These are phyloP conservation scores for Sebastes cheni DNA, from an alignment of 2,797 vertebrate species.

Conservation along the genomic window DNA sequence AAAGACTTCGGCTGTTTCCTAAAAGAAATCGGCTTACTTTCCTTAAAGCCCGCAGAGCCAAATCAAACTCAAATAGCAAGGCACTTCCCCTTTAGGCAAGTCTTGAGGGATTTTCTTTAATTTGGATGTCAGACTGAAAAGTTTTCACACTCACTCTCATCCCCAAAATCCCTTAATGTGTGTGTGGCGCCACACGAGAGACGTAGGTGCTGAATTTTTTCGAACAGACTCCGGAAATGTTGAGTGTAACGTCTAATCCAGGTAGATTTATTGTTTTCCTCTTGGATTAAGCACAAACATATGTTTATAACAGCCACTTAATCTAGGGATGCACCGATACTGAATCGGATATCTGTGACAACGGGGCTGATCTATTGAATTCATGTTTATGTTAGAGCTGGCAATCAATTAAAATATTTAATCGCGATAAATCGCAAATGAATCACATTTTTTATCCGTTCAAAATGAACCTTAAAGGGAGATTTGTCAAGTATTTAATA, in stretches of 20 bases:
- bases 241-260: conserved; percentile 57
- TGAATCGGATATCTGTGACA: no score
- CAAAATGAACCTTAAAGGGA: no score
- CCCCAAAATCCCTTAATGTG: conserved; percentile 69
- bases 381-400: no score
- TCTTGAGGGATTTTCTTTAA: conserved; percentile 76
- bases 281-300: conserved; percentile 49
- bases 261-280: conserved; percentile 52
- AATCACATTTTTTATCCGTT: no score
- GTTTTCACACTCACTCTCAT: conserved; percentile 71
- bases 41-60: conserved; percentile 74
- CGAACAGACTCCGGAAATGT: conserved; percentile 31
- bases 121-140: conserved; percentile 76
- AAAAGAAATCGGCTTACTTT: conserved; percentile 79
- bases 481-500: no score
- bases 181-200: conserved; percentile 55
- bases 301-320: conserved; percentile 43
- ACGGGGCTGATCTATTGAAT: no score
- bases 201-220: conserved; percentile 43
- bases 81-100: conserved; percentile 70
- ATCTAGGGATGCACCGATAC: conserved; percentile 10
- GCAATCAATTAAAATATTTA: no score
- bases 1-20: conserved; percentile 64
- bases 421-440: no score
- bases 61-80: conserved; percentile 77